These are phyloP conservation scores for Philhelius pedissequus DNA, from an alignment of 2,888 invertebrate genomes.

Conservation along the genomic window DNA sequence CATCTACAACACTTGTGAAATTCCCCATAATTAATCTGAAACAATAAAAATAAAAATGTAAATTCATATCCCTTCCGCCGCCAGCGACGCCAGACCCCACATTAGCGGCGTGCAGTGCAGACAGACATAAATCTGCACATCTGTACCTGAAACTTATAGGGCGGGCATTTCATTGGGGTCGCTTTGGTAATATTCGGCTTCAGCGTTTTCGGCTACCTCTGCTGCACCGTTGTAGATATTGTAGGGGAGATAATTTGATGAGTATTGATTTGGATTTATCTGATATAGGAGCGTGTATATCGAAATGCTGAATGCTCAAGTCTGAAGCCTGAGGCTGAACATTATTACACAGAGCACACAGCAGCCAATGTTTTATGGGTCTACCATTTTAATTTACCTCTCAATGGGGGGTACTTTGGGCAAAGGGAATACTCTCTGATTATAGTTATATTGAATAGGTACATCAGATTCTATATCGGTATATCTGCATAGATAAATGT, in stretches of 20 bases:
- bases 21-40: background rate
- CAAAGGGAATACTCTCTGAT: constrained; percentile 22
- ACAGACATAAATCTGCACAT: background rate
- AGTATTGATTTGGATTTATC: constrained; percentile 62
- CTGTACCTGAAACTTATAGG: background rate
- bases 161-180: background rate
- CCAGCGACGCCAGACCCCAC: no score
- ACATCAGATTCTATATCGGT: background rate
- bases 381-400: constrained; percentile 51
- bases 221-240: constrained; percentile 6
- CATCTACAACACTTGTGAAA: background rate
- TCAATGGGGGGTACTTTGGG: background rate
- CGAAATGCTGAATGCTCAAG: background rate
- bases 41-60: background rate
- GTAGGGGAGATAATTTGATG: constrained; percentile 58
- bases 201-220: background rate
- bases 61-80: background rate
- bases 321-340: background rate
- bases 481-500: background rate
- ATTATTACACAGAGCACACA: background rate
- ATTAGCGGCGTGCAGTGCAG: background rate
- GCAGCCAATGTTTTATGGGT: constrained; percentile 31
- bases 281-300: constrained; percentile 12
- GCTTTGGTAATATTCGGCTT: constrained; percentile 45
- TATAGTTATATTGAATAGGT: constrained; percentile 33